Conservation (phyloP, 1,140 invertebrate genomes). For the Pseudoatta argentina region DNA sequence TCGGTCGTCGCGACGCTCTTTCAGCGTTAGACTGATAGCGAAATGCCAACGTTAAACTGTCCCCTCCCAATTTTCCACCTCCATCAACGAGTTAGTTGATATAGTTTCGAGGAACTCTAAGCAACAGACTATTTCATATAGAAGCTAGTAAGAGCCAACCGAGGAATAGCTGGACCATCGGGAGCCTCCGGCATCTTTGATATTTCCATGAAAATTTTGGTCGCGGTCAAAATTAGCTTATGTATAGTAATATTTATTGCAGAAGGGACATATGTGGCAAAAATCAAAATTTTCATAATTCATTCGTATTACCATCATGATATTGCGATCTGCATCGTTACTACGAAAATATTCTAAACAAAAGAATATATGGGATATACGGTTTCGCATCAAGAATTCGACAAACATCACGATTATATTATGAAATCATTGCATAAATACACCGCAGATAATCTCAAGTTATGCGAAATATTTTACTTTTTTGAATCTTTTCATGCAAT, state of each 20-base stretch:
- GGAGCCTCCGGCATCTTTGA: conserved; percentile 58
- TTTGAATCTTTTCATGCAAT: neutral
- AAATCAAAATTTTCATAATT: conserved; percentile 50
- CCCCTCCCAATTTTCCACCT: conserved; percentile 73
- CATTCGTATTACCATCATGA: conserved; percentile 41
- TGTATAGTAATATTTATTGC: neutral
- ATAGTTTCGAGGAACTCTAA: conserved; percentile 68
- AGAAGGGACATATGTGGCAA: neutral
- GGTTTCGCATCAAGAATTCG: neutral
- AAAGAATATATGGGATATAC: neutral
- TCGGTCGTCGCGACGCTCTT: conserved; percentile 75
- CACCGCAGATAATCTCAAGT: neutral
- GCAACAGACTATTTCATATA: conserved; percentile 55
- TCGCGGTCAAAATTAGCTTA: conserved; percentile 77
- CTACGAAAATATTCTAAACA: neutral
- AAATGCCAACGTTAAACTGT: conserved; percentile 73
- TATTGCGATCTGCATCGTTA: conserved; percentile 4
- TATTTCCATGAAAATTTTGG: conserved; percentile 67
- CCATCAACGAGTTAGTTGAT: conserved; percentile 64
- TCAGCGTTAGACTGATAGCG: conserved; percentile 75
- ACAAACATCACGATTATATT: neutral
- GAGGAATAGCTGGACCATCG: conserved; percentile 16
- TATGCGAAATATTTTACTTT: neutral
- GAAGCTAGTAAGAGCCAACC: conserved; percentile 29
- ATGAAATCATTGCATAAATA: neutral